phyloP scores from a whole-genome alignment of 2,797 vertebrate genomes.

The Sebastes trivittatus region DNA sequence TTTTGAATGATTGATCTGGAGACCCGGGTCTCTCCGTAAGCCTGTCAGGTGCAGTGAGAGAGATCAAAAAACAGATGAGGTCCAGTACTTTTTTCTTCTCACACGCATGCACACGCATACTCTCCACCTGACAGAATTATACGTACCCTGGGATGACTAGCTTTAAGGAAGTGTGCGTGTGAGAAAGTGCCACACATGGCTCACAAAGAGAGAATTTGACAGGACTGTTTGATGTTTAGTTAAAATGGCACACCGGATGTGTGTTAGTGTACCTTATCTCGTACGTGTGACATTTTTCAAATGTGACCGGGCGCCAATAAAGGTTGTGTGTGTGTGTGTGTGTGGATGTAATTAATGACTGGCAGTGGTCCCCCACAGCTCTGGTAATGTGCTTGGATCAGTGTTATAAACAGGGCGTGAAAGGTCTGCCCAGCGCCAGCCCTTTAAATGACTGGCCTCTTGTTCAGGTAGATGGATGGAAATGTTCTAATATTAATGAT shows the following conservation, averaged over 20 bases:
- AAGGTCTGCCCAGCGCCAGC: constrained; percentile 66
- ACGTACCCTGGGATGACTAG: constrained; percentile 42
- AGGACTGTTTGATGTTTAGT: constrained; percentile 33
- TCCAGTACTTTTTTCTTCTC: neutral
- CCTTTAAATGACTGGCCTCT: constrained; percentile 73
- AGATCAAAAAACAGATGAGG: constrained; percentile 55
- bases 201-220: constrained; percentile 22
- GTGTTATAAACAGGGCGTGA: constrained; percentile 71
- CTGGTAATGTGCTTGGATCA: constrained; percentile 73
- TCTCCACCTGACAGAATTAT: constrained; percentile 51
- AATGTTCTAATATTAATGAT: constrained; percentile 80
- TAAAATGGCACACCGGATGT: constrained; percentile 6
- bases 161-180: constrained; percentile 39
- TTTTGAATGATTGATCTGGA: constrained; percentile 79
- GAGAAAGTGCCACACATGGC: constrained; percentile 13
- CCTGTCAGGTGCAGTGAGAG: constrained; percentile 52
- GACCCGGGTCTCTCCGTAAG: constrained; percentile 53
- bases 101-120: constrained; percentile 3
- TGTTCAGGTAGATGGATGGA: constrained; percentile 75
- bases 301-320: constrained; percentile 36
- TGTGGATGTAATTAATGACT: constrained; percentile 74
- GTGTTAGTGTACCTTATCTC: constrained; percentile 28
- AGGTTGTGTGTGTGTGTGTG: constrained; percentile 26
- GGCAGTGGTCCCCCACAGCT: constrained; percentile 71
- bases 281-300: constrained; percentile 49